These are phyloP conservation scores for Oncorhynchus gorbuscha DNA, from an alignment of 2,113 vertebrate species.

Conservation along the genomic window DNA sequence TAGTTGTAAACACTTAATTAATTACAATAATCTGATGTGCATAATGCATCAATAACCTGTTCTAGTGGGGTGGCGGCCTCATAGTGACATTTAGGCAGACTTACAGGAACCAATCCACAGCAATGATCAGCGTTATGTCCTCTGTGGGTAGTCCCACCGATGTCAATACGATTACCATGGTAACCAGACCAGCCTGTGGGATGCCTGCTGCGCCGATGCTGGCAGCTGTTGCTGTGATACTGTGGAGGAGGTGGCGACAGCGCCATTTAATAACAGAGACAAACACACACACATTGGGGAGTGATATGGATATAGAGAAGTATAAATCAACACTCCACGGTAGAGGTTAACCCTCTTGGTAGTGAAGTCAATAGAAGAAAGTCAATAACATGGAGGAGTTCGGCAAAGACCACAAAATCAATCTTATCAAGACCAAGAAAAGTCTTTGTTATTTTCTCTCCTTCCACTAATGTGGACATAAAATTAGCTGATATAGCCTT, in stretches of 20 bases:
- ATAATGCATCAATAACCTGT: conserved; percentile 73
- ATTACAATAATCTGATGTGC: conserved; percentile 48
- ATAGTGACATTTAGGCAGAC: conserved; percentile 77
- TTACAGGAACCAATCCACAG: conserved; percentile 99
- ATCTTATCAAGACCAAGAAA: neutral
- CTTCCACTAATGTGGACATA: too few relatives aligned
- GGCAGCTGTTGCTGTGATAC: conserved; percentile 95
- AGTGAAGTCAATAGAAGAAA: neutral
- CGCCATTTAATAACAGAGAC: conserved; percentile 56
- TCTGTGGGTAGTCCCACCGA: conserved; percentile 95
- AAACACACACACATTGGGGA: conserved; percentile 34
- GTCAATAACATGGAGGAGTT: neutral
- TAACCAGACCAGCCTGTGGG: conserved; percentile 95
- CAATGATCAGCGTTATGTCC: conserved; percentile 93
- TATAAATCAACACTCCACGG: neutral
- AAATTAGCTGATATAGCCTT: too few relatives aligned
- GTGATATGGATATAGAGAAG: neutral
- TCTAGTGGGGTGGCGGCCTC: conserved; percentile 50
- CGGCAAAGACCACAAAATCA: neutral
- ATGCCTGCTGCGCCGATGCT: conserved; percentile 96
- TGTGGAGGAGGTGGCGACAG: conserved; percentile 48
- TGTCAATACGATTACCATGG: conserved; percentile 97
- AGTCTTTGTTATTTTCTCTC: too few relatives aligned
- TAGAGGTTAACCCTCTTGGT: neutral
- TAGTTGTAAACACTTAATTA: neutral